Evolutionary conservation across 2,888 invertebrate genomes (phyloP), one percentile per base, ranked within the genome.

Genomic region (Platycheirus albimanus): DNA sequence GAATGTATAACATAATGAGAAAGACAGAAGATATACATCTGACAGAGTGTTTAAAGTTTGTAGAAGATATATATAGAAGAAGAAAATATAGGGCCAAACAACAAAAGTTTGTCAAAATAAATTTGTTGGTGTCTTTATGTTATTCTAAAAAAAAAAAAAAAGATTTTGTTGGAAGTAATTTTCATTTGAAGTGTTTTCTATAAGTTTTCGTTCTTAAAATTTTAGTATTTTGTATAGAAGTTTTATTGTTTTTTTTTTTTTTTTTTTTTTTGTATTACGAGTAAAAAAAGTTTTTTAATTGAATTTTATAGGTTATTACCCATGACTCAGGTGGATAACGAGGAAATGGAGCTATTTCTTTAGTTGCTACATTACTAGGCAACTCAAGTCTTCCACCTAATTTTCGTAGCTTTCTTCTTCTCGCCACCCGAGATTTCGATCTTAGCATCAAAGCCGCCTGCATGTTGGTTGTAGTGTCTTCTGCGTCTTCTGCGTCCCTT

Each of bases 361-460:
- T 95, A 87, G 96, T 96, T 89, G 96, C 96, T 89, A 96, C 94
- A 93, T 96, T 96, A 92, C 95, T 96, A 88, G 96, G 96, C 90
- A 96, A 92, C 90, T 96, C 96, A 89, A 95, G 94, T 91, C 93
- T 92, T 88, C 95, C 95, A 88, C 95, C 95, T 92, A 94, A 93
- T 91, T 94, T 93, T 88, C 94, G 92, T 89, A 94, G 93, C 91
- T 95, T 94, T 94, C 95, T 95, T 93, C 93, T 93, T 92, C 94
- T 94, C 89, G 94, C 93, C 92, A 96, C 95, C 93, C 96, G 94
- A 93, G 96, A 96, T 93, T 96, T 96, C 92, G 95, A 94, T 93
- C 96, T 95, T 93, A 96, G 94, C 94, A 96, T 95, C 93, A 96
- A 94, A 93, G 96, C 96, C 93, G 96, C 96, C 94, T 96, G 96